Evolutionary conservation across 2,797 vertebrate species (phyloP), one percentile per base, ranked within the genome.

Genomic region (Coregonus suidteri): DNA sequence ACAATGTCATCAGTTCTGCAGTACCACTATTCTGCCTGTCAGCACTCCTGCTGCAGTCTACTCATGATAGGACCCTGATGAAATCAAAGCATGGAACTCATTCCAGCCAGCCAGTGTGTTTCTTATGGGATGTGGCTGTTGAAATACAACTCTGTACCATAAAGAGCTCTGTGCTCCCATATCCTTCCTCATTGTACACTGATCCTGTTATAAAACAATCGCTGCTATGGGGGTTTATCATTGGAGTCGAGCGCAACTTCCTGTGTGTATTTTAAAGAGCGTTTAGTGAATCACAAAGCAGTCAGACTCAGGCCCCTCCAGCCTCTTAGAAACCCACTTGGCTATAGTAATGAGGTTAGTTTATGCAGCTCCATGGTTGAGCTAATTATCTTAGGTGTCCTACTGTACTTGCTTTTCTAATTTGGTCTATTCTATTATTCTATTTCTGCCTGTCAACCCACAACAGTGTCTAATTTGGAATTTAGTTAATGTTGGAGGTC

Each of bases 341-440:
- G 82, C 69, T 64, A 78, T 76, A 77, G 75, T 93, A 94, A 94
- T 92, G 84, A 92, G 92, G 88, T 90, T 92, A 87, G 83, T 90
- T 92, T 86, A 88, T 87, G 81, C 81, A 72, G 77, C 84, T 87
- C 84, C 65, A 75, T 77, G 77, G 86, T 88, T 91, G 89, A 87
- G 86, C 78, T 92, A 93, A 95, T 94, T 93, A 92, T 88, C 88
- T 75, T 85, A 20, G 74, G 75, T 89, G 86, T 91, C 91, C 88
- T 87, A 84, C 91, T 88, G 87, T 54, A 85, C 86, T 66, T 82
- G 81, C 84, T 87, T 84, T 84, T 87, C 82, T 90, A 89, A 90
- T 88, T 91, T 81, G 88, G 68, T 83, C 64, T 84, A 70, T 88
- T 84, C 81, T 80, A 56, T 15, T 71, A 41, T 77, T 77, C 83